Base-by-base conservation (phyloP, 2,888 invertebrate genomes). In the Morpho deidamia region DNA sequence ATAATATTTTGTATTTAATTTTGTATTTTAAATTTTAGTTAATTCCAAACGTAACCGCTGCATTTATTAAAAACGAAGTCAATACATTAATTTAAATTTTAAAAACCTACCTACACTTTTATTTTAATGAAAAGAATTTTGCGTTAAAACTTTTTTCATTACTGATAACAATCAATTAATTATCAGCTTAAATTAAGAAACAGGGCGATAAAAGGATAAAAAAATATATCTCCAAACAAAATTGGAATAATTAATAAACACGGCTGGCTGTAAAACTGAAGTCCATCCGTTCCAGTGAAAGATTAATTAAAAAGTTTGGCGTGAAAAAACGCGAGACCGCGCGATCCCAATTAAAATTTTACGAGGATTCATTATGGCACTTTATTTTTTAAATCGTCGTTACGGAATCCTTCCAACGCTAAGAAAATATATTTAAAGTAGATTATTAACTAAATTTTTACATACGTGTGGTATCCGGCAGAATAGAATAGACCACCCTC, bases 291-390 rank as follows among this genome's bases (percentile, higher is more conserved):
- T 74, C 71, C 77, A 75, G 66, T 71, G 70, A 69, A 71, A 69
- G 74, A 78, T 85, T 83, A 85, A 86, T 86, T 86, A 84, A 83
- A 83, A 86, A 86, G 80, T 83, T 84, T 75, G 73, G 70, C 67
- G 66, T 68, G 69, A 78, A 78, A 77, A 70, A 68, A 58, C 58
- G 62, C 57, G 61, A 62, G 63, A 65, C 68, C 68, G 70, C 68
- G 67, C 70, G 65, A 48, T 68, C 66, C 81, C 83, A 85, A 85
- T 85, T 85, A 84, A 84, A 81, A 85, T 80, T 81, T 78, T 81
- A 79, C 74, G 77, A 65, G 74, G 72, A 71, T 81, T 83, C 79
- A 83, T 83, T 81, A 82, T 71, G 68, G 63, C 72, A 71, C 72
- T 81, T 79, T 75, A 80, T 82, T 82, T 81, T 23, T 80, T 79